Evolutionary conservation across 2,888 invertebrate species (phyloP), one percentile per base, ranked within the genome.

Genomic region (Ypsolopha scabrella): DNA sequence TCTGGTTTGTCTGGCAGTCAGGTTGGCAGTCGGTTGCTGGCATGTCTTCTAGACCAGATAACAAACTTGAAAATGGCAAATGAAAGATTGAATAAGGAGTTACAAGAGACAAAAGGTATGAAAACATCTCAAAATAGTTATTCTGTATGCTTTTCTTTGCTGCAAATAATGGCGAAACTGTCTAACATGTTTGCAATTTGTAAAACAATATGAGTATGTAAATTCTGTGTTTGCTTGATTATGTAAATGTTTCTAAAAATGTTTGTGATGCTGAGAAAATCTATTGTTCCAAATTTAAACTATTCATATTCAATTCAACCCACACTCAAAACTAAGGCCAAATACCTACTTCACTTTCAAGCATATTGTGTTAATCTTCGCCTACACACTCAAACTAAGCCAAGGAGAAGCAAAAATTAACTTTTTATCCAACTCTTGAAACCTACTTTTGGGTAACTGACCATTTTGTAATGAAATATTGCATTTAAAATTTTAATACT

Each of bases 31-130:
- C 82, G 89, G 57, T 70, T 91, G 47, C 72, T 92, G 45, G 78
- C 89, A 48, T 90, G 91, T 54, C 80, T 94, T 37, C 88, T 93
- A 57, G 93, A 93, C 63, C 94, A 94, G 81, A 92, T 94, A 58
- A 85, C 89, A 63, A 72, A 90, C 51, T 69, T 94, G 60, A 93
- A 92, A 68, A 90, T 92, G 60, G 88, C 89, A 53, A 94, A 94
- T 75, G 89, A 91, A 60, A 92, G 91, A 82, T 87, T 94, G 66
- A 92, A 89, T 64, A 90, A 91, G 69, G 93, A 94, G 69, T 87
- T 94, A 61, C 89, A 90, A 64, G 92, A 93, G 63, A 90, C 93
- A 53, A 91, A 90, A 87, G 90, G 92, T 86, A 85, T 76, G 72
- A 24, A 24, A 24, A 24, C 24, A 24, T 24, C 24, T 24, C 24